phyloP scores from a whole-genome alignment of 35 echinoderm and acorn worm genomes.

The Stichopus chloronotus region DNA sequence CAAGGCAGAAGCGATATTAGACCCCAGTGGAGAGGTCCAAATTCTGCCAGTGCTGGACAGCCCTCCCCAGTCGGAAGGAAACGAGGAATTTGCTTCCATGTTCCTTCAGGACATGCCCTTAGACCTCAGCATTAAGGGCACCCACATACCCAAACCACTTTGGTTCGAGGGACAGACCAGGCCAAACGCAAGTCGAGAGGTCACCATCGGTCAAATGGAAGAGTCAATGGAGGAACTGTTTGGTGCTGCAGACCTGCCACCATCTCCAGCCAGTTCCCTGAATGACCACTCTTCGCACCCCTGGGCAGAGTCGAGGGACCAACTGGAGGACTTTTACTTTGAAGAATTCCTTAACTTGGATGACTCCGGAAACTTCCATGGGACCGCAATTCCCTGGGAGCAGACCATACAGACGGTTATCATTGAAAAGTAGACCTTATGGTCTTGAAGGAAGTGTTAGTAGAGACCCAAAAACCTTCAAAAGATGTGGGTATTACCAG shows the following conservation, averaged over 20 bases:
- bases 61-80: slow-evolving; percentile 72
- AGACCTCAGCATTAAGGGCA: slow-evolving; percentile 85
- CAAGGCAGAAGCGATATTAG: slow-evolving; percentile 89
- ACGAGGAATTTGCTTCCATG: slow-evolving; percentile 42
- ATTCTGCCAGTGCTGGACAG: slow-evolving; percentile 57
- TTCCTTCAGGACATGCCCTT: slow-evolving; percentile 34
- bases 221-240: slow-evolving; percentile 78
- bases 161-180: slow-evolving; percentile 84
- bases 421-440: background rate
- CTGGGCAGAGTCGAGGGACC: slow-evolving; percentile 77
- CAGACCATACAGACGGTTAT: slow-evolving; percentile 2
- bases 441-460: background rate
- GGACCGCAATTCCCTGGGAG: background rate
- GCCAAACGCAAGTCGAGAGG: background rate
- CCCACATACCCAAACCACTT: slow-evolving; percentile 71
- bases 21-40: slow-evolving; percentile 39
- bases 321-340: slow-evolving; percentile 65
- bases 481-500: too few relatives aligned
- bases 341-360: slow-evolving; percentile 79
- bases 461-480: background rate
- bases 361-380: slow-evolving; percentile 27
- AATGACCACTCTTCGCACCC: slow-evolving; percentile 79
- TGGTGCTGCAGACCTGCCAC: slow-evolving; percentile 72
- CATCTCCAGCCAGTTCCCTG: slow-evolving; percentile 77
- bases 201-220: slow-evolving; percentile 36